Evolutionary conservation across 2,113 vertebrate genomes (phyloP).

Genomic region (Grammomys surdaster): DNA sequence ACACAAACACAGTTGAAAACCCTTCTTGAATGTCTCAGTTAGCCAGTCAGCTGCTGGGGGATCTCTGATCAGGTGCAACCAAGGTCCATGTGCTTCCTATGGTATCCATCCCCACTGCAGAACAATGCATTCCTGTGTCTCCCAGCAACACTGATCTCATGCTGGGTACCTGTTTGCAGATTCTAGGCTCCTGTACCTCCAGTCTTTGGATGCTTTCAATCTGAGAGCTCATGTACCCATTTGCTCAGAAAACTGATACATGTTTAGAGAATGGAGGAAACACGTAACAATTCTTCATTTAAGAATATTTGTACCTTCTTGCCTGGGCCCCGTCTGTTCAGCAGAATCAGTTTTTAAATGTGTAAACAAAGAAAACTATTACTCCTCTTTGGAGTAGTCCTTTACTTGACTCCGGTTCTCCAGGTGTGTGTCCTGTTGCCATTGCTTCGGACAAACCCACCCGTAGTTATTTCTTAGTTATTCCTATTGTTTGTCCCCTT

Average conservation of each 20-base stretch:
- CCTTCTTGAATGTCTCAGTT: background rate
- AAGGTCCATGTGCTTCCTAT: background rate
- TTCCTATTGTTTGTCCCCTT: background rate
- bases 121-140: background rate
- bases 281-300: background rate
- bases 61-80: background rate
- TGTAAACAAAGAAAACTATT: background rate
- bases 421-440: background rate
- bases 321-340: background rate
- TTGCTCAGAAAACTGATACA: background rate
- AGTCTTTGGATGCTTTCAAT: background rate
- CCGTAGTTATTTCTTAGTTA: background rate
- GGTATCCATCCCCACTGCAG: background rate
- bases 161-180: background rate
- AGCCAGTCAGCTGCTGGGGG: background rate
- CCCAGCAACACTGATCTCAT: background rate
- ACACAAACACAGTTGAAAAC: background rate
- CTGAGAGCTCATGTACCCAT: background rate
- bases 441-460: slow-evolving; percentile 59
- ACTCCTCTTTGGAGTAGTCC: background rate
- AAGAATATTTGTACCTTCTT: background rate
- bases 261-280: background rate
- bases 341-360: background rate
- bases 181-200: background rate
- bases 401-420: background rate